phyloP scores from a whole-genome alignment of 2,888 invertebrate species.

The Abrostola triplasia region DNA sequence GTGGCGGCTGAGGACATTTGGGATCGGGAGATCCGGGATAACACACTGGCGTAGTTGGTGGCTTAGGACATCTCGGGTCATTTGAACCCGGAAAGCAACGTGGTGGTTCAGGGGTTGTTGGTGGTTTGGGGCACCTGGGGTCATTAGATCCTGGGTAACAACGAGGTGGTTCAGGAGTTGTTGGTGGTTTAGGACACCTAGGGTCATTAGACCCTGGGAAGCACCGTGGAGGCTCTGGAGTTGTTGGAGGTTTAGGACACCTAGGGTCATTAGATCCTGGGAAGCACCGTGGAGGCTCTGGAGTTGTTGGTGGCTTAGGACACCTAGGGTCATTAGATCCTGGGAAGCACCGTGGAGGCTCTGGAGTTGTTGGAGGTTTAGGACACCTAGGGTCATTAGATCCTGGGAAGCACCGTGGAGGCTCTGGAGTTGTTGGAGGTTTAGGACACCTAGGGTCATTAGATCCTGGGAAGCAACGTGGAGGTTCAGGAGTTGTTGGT shows the following conservation, averaged over 20 bases:
- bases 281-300: constrained; percentile 57
- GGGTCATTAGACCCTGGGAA: constrained; percentile 21
- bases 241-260: constrained; percentile 58
- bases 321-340: constrained; percentile 65
- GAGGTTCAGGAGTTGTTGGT: constrained; percentile 56
- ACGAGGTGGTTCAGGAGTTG: constrained; percentile 52
- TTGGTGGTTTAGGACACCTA: constrained; percentile 47
- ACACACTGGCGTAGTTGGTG: constrained; percentile 60
- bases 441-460: constrained; percentile 72
- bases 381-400: constrained; percentile 65
- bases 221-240: constrained; percentile 35
- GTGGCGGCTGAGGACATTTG: constrained; percentile 56
- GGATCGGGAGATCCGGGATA: constrained; percentile 62
- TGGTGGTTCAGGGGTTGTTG: constrained; percentile 58
- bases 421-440: constrained; percentile 62
- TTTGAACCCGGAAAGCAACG: constrained; percentile 71
- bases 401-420: constrained; percentile 58
- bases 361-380: constrained; percentile 55
- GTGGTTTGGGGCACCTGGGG: constrained; percentile 50
- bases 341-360: constrained; percentile 62
- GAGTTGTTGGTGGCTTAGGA: constrained; percentile 56
- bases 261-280: constrained; percentile 66
- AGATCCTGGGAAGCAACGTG: constrained; percentile 68
- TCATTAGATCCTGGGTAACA: constrained; percentile 61
- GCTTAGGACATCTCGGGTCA: constrained; percentile 68